These are phyloP conservation scores for Pangasianodon hypophthalmus DNA, from an alignment of 2,113 vertebrate genomes.

Conservation along the genomic window DNA sequence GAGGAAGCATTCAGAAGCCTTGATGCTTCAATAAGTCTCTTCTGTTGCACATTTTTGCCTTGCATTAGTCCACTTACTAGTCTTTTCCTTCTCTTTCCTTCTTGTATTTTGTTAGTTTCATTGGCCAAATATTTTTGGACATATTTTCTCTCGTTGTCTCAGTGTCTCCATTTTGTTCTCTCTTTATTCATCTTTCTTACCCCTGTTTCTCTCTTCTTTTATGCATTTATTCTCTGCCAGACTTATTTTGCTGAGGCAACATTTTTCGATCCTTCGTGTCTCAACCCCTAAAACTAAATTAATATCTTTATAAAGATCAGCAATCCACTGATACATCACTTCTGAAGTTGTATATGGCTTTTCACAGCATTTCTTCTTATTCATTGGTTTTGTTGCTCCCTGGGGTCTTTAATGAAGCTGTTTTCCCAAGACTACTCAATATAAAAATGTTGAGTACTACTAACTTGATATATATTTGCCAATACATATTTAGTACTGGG, in stretches of 20 bases:
- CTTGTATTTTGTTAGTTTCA: not conserved
- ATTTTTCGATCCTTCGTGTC: constrained; percentile 40
- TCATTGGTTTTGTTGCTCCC: constrained; percentile 24
- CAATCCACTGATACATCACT: constrained; percentile 34
- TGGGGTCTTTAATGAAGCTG: constrained; percentile 36
- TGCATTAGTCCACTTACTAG: constrained; percentile 60
- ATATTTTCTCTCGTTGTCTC: not conserved
- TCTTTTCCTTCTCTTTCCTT: constrained; percentile 34
- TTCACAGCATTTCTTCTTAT: constrained; percentile 21
- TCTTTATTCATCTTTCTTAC: not conserved
- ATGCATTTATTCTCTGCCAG: not conserved
- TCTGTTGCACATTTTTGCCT: constrained; percentile 68
- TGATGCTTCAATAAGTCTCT: constrained; percentile 75
- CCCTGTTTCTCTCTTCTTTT: not conserved
- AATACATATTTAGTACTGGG: not conserved
- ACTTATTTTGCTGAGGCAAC: constrained; percentile 41
- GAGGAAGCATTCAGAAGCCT: constrained; percentile 76
- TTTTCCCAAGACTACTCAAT: constrained; percentile 13
- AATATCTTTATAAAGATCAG: constrained; percentile 36
- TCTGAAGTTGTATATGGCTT: not conserved
- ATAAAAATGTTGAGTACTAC: constrained; percentile 16
- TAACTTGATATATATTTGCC: not conserved
- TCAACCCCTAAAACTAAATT: constrained; percentile 29
- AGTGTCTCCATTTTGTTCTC: not conserved
- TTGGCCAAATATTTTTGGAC: too few relatives aligned